Evolutionary conservation across 2,113 vertebrate species (phyloP).

Genomic region (Cricetomys ansorgei): DNA sequence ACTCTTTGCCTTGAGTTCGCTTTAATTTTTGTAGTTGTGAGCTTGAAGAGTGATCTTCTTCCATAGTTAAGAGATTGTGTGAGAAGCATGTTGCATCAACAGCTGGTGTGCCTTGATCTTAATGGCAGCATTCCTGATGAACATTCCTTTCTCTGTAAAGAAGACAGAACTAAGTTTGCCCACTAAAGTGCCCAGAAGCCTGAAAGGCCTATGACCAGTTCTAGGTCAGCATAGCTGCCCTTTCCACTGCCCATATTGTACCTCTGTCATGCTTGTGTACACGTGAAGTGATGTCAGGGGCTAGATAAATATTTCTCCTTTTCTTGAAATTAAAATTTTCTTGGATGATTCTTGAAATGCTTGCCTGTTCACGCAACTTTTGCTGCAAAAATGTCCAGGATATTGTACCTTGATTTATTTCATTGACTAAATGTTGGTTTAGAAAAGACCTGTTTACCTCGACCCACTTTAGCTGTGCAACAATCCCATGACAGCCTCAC

Average conservation of each 20-base stretch:
- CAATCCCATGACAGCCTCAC: no score
- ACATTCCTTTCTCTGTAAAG: neutral
- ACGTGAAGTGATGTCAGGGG: constrained; percentile 6
- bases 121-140: neutral
- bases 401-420: constrained; percentile 9
- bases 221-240: neutral
- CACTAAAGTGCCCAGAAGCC: neutral
- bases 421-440: constrained; percentile 23
- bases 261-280: neutral
- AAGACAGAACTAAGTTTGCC: neutral
- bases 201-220: neutral
- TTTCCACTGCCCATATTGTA: neutral
- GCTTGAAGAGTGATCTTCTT: constrained; percentile 40
- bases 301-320: neutral
- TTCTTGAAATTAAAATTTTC: constrained; percentile 1
- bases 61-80: neutral
- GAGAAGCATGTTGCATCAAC: constrained; percentile 2
- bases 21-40: constrained; percentile 3
- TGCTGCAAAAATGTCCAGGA: neutral
- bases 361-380: neutral
- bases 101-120: neutral
- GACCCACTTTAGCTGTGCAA: no score
- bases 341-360: constrained; percentile 19
- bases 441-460: constrained; percentile 18
- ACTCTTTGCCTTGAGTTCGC: constrained; percentile 34